Percentiles rank a stretch among this genome's conserved stretches.
phyloP scores from a whole-genome alignment of 2,888 invertebrate species.

The Oegoconia quadripuncta region DNA sequence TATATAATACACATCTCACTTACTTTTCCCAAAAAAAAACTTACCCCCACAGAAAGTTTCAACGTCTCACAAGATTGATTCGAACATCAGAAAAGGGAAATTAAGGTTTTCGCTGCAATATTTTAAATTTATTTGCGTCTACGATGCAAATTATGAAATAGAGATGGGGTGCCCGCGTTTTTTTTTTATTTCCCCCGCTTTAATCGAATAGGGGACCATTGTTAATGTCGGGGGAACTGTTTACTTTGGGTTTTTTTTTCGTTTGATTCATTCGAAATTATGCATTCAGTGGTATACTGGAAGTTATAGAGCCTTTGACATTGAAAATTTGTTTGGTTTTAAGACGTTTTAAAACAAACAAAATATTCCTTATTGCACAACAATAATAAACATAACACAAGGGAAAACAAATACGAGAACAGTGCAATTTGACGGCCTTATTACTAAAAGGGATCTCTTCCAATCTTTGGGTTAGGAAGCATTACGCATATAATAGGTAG shows the following conservation, averaged over 20 bases:
- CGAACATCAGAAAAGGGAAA: conserved; percentile 56
- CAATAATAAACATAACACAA: too few species aligned
- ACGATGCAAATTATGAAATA: conserved; percentile 76
- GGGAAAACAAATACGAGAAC: too few species aligned
- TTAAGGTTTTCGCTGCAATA: conserved; percentile 66
- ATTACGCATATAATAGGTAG: too few species aligned
- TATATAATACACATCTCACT: too few species aligned
- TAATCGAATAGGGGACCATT: conserved; percentile 71
- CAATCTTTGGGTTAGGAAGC: too few species aligned
- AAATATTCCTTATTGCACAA: too few species aligned
- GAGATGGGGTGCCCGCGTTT: conserved; percentile 50
- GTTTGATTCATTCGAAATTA: conserved; percentile 34
- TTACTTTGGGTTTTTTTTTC: conserved; percentile 49
- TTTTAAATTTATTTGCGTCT: conserved; percentile 76
- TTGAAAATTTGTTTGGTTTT: background rate
- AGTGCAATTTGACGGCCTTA: too few species aligned
- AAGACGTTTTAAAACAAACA: too few species aligned
- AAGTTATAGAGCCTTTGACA: background rate
- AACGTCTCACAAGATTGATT: conserved; percentile 50
- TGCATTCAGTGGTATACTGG: conserved; percentile 18
- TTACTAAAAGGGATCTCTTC: too few species aligned
- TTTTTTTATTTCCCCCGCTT: conserved; percentile 50
- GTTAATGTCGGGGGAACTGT: conserved; percentile 55
- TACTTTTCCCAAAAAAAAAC: background rate
- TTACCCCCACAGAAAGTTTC: background rate